Conservation (phyloP, 1,140 invertebrate species). For the Cotesia chilonis region DNA sequence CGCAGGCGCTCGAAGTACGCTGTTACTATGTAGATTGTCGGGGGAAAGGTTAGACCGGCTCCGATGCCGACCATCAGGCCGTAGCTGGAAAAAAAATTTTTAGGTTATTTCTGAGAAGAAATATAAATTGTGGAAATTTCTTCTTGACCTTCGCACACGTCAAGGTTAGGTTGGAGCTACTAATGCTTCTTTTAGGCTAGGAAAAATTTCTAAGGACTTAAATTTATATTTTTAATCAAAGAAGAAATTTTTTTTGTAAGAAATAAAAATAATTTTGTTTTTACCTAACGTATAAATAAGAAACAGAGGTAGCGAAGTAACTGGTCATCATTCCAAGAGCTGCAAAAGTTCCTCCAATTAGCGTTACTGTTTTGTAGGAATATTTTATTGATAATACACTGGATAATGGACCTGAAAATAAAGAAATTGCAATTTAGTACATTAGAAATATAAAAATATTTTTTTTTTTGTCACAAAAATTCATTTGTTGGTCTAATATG, state of each 20-base stretch:
- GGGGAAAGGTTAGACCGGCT: conserved; percentile 80
- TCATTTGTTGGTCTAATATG: too few species aligned
- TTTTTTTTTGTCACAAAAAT: too few species aligned
- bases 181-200: too few species aligned
- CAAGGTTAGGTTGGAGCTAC: too few species aligned
- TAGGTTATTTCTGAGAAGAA: too few species aligned
- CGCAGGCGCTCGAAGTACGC: conserved; percentile 83
- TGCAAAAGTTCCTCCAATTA: conserved; percentile 83
- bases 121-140: too few species aligned
- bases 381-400: conserved; percentile 86
- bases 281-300: conserved; percentile 81
- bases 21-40: conserved; percentile 88
- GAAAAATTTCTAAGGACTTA: too few species aligned
- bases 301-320: conserved; percentile 79
- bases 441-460: background rate
- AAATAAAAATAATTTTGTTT: background rate
- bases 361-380: conserved; percentile 87
- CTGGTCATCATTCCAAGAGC: conserved; percentile 84
- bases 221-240: background rate
- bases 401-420: conserved; percentile 82
- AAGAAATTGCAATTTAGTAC: conserved; percentile 28
- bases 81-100: conserved; percentile 68
- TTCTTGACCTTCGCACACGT: too few species aligned
- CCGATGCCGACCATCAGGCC: conserved; percentile 80
- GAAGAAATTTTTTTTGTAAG: background rate